A percentile compares a stretch with the other conserved stretches of the same genome.
Evolutionary conservation across 2,888 invertebrate genomes (phyloP).

Genomic region (Drosophila vallismaia): DNA sequence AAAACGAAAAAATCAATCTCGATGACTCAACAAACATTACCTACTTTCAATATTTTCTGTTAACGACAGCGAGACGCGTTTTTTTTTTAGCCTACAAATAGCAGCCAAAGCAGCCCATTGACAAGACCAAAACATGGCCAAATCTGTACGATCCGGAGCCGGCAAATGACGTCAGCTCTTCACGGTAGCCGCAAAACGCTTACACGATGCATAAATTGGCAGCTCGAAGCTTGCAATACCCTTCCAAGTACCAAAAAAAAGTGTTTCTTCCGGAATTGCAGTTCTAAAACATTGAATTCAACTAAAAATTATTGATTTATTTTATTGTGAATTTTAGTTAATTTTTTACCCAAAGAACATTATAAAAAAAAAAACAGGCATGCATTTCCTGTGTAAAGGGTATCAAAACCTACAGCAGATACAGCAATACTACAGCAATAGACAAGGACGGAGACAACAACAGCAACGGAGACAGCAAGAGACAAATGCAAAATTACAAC

Average conservation of each 20-base stretch:
- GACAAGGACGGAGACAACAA: conserved; percentile 44
- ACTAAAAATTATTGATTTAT: too few relatives aligned
- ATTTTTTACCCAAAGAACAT: too few relatives aligned
- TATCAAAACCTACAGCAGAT: conserved; percentile 27
- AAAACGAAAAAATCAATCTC: conserved; percentile 56
- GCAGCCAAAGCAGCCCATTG: conserved; percentile 63
- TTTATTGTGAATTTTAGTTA: too few relatives aligned
- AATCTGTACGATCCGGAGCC: conserved; percentile 52
- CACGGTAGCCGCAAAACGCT: conserved; percentile 42
- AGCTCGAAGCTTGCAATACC: too few relatives aligned
- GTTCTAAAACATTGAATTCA: too few relatives aligned
- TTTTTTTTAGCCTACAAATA: conserved; percentile 42
- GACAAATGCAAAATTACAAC: conserved; percentile 62
- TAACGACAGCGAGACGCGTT: conserved; percentile 50
- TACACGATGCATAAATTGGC: too few relatives aligned
- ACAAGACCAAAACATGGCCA: conserved; percentile 75
- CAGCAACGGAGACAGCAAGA: background rate
- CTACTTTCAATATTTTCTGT: conserved; percentile 67
- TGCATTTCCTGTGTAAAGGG: conserved; percentile 29
- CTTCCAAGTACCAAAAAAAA: too few relatives aligned
- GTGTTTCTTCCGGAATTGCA: too few relatives aligned
- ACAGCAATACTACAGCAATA: conserved; percentile 43
- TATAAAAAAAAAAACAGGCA: too few relatives aligned
- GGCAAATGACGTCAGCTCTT: conserved; percentile 68
- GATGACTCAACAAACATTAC: conserved; percentile 65